Conservation (phyloP, 2,888 invertebrate genomes). For the Hyles lineata region DNA sequence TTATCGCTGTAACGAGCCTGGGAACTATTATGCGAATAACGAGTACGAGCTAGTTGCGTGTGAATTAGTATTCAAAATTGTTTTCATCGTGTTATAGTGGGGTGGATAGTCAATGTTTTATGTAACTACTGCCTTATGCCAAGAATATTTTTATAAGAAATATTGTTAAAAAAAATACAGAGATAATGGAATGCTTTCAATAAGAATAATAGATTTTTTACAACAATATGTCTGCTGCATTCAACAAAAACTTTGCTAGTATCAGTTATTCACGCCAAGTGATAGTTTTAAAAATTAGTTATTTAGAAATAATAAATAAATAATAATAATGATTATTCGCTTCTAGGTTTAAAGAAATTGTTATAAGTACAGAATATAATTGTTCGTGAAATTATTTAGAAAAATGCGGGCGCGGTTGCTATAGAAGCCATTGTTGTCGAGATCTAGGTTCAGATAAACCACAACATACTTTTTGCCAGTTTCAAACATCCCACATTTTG, state of each 20-base stretch:
- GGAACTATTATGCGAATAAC: conserved; percentile 49
- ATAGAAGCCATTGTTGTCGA: neutral
- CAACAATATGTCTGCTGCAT: no score
- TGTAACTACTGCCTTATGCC: no score
- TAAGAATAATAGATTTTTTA: no score
- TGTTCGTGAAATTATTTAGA: neutral
- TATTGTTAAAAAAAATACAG: no score
- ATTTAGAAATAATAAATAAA: no score
- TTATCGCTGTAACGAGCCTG: conserved; percentile 53
- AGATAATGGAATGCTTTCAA: no score
- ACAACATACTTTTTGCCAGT: neutral
- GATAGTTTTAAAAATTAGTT: no score
- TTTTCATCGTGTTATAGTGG: neutral
- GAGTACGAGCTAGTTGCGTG: conserved; percentile 32
- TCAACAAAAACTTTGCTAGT: no score
- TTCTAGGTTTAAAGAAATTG: neutral
- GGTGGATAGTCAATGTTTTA: no score
- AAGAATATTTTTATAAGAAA: no score
- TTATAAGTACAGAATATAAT: neutral
- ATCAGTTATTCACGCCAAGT: no score
- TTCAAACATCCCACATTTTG: neutral
- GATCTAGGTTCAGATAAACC: neutral
- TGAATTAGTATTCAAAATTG: conserved; percentile 23
- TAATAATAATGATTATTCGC: no score
- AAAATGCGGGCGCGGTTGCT: neutral